Base-by-base conservation (phyloP, 2,113 vertebrate genomes). In the Eretmochelys imbricata region DNA sequence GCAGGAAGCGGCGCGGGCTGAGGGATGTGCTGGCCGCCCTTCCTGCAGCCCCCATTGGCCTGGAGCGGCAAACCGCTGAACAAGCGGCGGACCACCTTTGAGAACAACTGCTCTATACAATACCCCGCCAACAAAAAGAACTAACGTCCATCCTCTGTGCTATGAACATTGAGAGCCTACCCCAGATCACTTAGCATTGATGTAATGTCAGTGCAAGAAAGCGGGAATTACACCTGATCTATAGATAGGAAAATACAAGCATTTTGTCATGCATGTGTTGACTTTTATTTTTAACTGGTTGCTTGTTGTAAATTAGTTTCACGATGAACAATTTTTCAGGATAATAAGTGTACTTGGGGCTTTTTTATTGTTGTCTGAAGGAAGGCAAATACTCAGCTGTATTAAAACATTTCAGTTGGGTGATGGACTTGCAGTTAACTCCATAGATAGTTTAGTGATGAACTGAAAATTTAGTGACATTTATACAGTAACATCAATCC, bases 211-310 rank as follows among this genome's bases (percentile, higher is more conserved):
- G 22, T 42, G 75, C 48, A 80, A 82, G 75, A 25, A 91, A 17
- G 2, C 82, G 27, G 79, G 84, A 94, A 59, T 72, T 42, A 16
- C 79, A 84, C n/a, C 48, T 84, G 50, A 13, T 51, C 27, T 82
- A 14, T 1, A 59, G 1, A 13, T 11, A 55, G 35, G 82, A 49
- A 90, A 91, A 59, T 1, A 1, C 25, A 76, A 46, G 79, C 10
- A n/a, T 85, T 93, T 89, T n/a, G 8, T 53, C 24, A 69, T 11
- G 72, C 80, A 65, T 0, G 0, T 0, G 31, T 35, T 38, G 76
- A 62, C 90, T 87, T 48, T 55, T 88, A 53, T 29, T 55, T 93
- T 69, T 38, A 84, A 42, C 22, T 89, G 24, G 53, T 48, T 80
- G 83, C 12, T 10, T 84, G 11, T 84, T 51, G 57, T 79, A 72